Evolutionary conservation across 2,113 vertebrate genomes (phyloP), one percentile per base, ranked within the genome.

Genomic region (Oreotrochilus melanogaster): DNA sequence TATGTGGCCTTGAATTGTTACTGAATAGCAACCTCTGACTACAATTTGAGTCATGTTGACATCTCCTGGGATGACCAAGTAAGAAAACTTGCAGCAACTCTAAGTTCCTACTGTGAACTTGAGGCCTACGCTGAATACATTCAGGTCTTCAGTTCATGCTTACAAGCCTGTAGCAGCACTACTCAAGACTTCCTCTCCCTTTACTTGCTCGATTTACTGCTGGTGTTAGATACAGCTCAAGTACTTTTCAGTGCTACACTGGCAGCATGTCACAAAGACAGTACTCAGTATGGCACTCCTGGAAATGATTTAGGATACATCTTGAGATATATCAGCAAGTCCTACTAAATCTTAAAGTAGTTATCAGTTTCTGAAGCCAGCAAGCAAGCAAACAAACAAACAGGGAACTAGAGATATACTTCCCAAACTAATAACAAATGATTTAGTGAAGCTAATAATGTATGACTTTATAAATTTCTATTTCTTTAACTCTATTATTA

Each of bases 311-410:
- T 39, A 39, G 12, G 39, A 39, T 39, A 39, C 25, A 27, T 47
- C 57, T 51, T 82, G 60, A 83, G 22, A 60, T 33, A 13, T 6
- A 74, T 9, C 33, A 76, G n/a, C 19, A 80, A 71, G 30, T 61
- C 28, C 43, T 83, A 19, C 4, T 53, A 78, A 89, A 81, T 69
- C 64, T 66, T 51, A 31, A 66, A 91, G 37, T 31, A 45, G 35
- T 61, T 79, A 65, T 6, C 12, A 70, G 84, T 91, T 94, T 86
- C 45, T 86, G 64, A 81, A 92, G 60, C 33, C 93, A 92, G 51
- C 14, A 54, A 92, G 51, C 14, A 54, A 58, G 67, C 24, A 75
- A 53, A 21, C 18, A 48, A 28, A 21, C 18, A 48, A 28, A 72
- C 4, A 81, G 23, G 62, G 81, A 90, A 39, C 42, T 47, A 92